Base-by-base conservation (phyloP, 2,888 invertebrate genomes). In the Cataglyphis cursor region DNA sequence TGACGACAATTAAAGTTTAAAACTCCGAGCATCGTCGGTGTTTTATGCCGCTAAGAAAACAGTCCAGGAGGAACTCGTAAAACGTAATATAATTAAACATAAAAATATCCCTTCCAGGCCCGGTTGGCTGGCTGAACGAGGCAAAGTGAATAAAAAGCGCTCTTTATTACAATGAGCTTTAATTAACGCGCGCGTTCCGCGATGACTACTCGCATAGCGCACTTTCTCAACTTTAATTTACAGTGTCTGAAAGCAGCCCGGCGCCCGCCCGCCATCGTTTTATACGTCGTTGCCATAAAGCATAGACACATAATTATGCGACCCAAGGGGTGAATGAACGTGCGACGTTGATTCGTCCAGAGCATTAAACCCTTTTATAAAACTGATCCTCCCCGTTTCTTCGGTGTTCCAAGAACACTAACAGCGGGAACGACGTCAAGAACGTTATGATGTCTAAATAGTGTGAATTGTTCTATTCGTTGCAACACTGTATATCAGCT, bases 111-210 rank as follows among this genome's bases (percentile, higher is more conserved):
- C 76, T 59, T 38, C 83, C 76, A 80, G 78, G 88, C 74, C 85
- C 80, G 87, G 85, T 85, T 86, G 84, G 87, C 88, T 84, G 84
- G 85, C 78, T 89, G 90, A 91, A 89, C 88, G 91, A 90, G 89
- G 87, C 89, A 89, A 90, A 90, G 91, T 89, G 91, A 93, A 92
- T 91, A 91, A 93, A 93, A 92, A 93, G 90, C 89, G 90, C 90
- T 93, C 92, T 93, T 93, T 93, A 93, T 93, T 93, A 93, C 93
- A 93, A 93, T 93, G 92, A 93, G 93, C 92, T 93, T 93, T 93
- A 93, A 93, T 93, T 93, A 93, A 93, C 93, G 92, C 91, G 89
- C 90, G 89, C 88, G 75, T 72, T 65, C 82, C 83, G 88, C 91
- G 91, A 92, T 91, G 91, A 92, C 92, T 91, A 88, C 89, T 88